Conservation (phyloP, 1,140 invertebrate species). For the Pseudomyrmex pallidus region DNA sequence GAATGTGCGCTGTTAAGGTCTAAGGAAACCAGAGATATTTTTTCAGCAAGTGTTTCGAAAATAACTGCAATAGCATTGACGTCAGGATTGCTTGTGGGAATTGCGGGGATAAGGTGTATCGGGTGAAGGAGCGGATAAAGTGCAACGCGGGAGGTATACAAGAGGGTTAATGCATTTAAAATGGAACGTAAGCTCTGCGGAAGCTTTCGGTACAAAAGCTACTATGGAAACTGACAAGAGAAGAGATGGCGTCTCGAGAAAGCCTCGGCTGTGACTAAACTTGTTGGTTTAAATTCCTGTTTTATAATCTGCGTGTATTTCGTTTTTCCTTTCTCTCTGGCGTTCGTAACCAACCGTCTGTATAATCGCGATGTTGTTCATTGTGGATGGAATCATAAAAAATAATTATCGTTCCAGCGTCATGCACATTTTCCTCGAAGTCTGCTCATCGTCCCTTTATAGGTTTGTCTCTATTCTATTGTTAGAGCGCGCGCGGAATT, state of each 20-base stretch:
- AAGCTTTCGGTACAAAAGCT: slow-evolving; percentile 52
- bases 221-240: slow-evolving; percentile 15
- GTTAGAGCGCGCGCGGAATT: slow-evolving; percentile 38
- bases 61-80: slow-evolving; percentile 46
- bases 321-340: slow-evolving; percentile 1
- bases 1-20: not conserved
- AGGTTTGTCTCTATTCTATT: slow-evolving; percentile 61
- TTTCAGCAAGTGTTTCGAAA: not conserved
- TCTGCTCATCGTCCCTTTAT: slow-evolving; percentile 61
- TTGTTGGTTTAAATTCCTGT: slow-evolving; percentile 46
- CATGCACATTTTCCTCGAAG: slow-evolving; percentile 49
- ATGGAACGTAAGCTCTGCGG: slow-evolving; percentile 41
- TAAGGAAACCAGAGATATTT: not conserved
- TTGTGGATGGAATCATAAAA: slow-evolving; percentile 43
- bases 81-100: slow-evolving; percentile 30
- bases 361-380: slow-evolving; percentile 14
- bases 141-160: slow-evolving; percentile 9
- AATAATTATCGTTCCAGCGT: slow-evolving; percentile 59
- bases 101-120: slow-evolving; percentile 41
- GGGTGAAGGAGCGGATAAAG: slow-evolving; percentile 17
- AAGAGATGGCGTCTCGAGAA: slow-evolving; percentile 39
- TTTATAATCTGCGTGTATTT: slow-evolving; percentile 27
- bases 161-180: slow-evolving; percentile 56
- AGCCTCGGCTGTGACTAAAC: slow-evolving; percentile 46
- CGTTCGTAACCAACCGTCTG: slow-evolving; percentile 17